Evolutionary conservation across 2,113 vertebrate genomes (phyloP), one percentile per base, ranked within the genome.

Genomic region (Cyphomyrus discorhynchus): DNA sequence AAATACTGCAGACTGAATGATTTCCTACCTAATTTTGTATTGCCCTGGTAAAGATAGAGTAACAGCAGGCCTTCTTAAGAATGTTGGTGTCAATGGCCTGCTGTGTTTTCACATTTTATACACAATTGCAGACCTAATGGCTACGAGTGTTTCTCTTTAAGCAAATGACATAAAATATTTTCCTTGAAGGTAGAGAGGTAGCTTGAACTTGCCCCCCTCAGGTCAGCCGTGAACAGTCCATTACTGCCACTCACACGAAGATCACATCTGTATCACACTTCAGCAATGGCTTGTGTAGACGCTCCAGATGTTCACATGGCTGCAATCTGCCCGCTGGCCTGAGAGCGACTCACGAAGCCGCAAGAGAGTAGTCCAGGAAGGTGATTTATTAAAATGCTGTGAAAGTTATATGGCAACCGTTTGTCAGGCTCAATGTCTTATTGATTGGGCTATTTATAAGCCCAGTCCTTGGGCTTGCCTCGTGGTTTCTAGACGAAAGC

Each of bases 401-500:
- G 85, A 87, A 87, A 53, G 31, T 87, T 87, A 50, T 50, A 87
- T 87, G 85, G 49, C 49, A 39, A 27, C 50, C 31, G n/a, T 87
- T 87, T 52, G 85, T 87, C 85, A 56, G 85, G 27, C 85, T 31
- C 49, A 35, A 15, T 53, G 15, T 87, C 31, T 56, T 87, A 87
- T 87, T 87, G 85, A 53, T 53, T 87, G 50, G 47, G 27, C n/a
- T 87, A 87, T 87, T 87, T 87, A 87, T 56, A 87, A 52, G 46
- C 2, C 85, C 47, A 31, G 85, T 84, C 85, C 47, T 31, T 53
- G 50, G 85, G 31, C 50, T 0, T 56, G 31, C 85, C 31, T 53
- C 2, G 21, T 35, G 84, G 47, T 50, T 86, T 35, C 49, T 15
- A 53, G 85, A 53, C 13, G 19, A 53, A 39, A 31, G 50, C 17